Percentiles rank a stretch among this genome's conserved stretches.
phyloP scores from a whole-genome alignment of 2,797 vertebrate species.

The Pristis pectinata region DNA sequence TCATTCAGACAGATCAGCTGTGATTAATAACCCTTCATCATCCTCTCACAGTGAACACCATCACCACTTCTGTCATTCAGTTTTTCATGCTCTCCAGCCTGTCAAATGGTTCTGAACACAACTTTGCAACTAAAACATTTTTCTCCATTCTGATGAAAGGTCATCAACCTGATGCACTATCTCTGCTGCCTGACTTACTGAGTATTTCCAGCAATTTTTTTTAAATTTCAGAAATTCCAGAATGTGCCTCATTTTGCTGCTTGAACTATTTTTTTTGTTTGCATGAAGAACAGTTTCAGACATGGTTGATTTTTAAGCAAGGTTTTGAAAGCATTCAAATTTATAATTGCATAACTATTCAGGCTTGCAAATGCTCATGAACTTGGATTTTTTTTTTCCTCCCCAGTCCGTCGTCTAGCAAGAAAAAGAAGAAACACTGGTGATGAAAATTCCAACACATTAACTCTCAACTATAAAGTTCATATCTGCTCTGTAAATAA shows the following conservation, averaged over 20 bases:
- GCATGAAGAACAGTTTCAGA: background rate
- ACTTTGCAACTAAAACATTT: no score
- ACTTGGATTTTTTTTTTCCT: background rate
- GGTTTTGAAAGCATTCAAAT: background rate
- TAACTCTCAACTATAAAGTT: constrained; percentile 68
- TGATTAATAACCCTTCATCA: no score
- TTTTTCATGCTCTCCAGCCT: background rate
- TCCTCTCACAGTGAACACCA: no score
- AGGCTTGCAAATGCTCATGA: background rate
- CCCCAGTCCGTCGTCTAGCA: constrained; percentile 73
- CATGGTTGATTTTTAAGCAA: background rate
- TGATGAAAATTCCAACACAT: constrained; percentile 42
- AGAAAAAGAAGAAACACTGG: constrained; percentile 62
- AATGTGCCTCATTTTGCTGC: no score
- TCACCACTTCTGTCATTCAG: no score
- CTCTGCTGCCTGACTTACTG: no score
- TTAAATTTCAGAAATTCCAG: no score
- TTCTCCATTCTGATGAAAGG: no score
- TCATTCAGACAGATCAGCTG: no score
- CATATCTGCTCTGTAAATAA: constrained; percentile 86
- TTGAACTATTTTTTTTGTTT: background rate
- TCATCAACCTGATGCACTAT: no score
- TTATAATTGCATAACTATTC: background rate
- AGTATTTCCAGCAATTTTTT: no score
- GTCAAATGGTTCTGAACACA: no score